Conservation (phyloP, 2,797 vertebrate species). For the Agapornis canus region DNA sequence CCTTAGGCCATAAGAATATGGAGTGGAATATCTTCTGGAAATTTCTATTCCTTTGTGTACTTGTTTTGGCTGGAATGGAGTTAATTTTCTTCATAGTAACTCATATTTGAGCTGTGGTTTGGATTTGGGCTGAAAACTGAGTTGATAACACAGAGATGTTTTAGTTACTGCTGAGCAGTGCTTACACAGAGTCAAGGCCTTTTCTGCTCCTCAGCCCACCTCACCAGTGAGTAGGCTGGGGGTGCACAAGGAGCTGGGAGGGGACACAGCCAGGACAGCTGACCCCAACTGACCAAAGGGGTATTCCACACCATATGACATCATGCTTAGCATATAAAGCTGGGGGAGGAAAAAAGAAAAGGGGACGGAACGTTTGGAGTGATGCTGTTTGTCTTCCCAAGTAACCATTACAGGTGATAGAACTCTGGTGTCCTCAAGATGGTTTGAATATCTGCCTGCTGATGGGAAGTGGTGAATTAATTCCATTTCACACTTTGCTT, state of each 20-base stretch:
- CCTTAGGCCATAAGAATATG: neutral
- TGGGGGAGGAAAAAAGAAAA: neutral
- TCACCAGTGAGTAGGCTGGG: neutral
- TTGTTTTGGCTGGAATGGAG: neutral
- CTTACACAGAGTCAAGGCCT: neutral
- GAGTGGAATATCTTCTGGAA: neutral
- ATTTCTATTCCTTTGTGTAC: neutral
- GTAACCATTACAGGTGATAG: neutral
- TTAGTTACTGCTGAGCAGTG: neutral
- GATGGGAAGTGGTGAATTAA: neutral
- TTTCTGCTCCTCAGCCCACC: neutral
- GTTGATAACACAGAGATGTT: neutral
- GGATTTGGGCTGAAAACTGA: neutral
- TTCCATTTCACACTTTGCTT: neutral
- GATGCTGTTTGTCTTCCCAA: neutral
- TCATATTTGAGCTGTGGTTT: neutral
- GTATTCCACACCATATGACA: neutral
- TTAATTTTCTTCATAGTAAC: neutral
- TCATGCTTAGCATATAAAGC: neutral
- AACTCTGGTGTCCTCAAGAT: neutral
- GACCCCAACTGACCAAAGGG: neutral
- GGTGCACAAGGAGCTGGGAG: neutral
- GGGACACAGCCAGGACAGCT: neutral
- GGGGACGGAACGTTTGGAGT: neutral
- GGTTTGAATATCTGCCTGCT: neutral